phyloP scores from a whole-genome alignment of 2,797 vertebrate genomes.

The Lagodon rhomboides region DNA sequence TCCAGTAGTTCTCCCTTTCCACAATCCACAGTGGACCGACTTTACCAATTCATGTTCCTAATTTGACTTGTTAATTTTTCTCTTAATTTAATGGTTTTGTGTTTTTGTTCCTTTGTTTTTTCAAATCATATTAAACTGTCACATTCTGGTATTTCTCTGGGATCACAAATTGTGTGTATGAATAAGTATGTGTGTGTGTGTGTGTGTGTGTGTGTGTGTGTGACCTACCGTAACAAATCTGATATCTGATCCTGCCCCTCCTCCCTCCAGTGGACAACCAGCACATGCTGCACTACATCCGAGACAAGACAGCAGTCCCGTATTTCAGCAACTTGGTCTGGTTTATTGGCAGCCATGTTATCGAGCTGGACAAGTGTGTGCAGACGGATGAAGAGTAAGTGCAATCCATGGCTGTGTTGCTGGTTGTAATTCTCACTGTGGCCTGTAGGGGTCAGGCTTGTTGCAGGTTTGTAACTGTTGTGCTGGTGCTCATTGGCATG shows the following conservation, averaged over 20 bases:
- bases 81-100: not conserved
- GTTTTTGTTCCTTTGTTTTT: not conserved
- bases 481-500: not conserved
- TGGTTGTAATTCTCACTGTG: not conserved
- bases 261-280: constrained; percentile 95
- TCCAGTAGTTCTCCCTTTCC: constrained; percentile 12
- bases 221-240: constrained; percentile 19
- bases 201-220: not conserved
- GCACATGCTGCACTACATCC: constrained; percentile 98
- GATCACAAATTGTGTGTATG: constrained; percentile 7
- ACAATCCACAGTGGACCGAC: not conserved
- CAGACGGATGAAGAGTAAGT: constrained; percentile 99
- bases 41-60: not conserved
- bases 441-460: constrained; percentile 72
- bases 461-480: constrained; percentile 12
- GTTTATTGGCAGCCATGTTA: constrained; percentile 99
- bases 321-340: constrained; percentile 99
- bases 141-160: constrained; percentile 14
- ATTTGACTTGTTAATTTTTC: constrained; percentile 33
- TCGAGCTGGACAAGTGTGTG: constrained; percentile 98
- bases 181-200: not conserved
- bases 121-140: constrained; percentile 26
- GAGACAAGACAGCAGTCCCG: constrained; percentile 97
- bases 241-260: constrained; percentile 14
- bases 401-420: accelerated